Conservation (phyloP, 2,888 invertebrate species). For the Sinopyrophorus schimmeli region DNA sequence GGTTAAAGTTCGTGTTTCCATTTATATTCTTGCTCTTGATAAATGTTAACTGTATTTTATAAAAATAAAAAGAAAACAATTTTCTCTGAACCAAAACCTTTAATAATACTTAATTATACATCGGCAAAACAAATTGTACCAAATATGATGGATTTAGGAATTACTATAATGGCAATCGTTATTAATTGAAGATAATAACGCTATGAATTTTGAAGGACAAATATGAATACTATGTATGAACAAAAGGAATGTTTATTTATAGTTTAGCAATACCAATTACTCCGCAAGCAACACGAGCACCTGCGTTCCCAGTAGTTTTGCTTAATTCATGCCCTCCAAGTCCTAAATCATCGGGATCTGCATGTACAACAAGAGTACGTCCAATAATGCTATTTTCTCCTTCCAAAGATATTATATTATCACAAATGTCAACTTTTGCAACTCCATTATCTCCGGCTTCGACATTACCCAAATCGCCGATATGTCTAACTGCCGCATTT, state of each 20-base stretch:
- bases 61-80: too few relatives aligned
- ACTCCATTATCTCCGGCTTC: conserved; percentile 65
- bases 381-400: conserved; percentile 81
- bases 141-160: too few relatives aligned
- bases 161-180: too few relatives aligned
- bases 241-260: conserved; percentile 25
- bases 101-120: too few relatives aligned
- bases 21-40: too few relatives aligned
- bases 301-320: conserved; percentile 93
- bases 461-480: conserved; percentile 90
- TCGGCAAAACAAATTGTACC: too few relatives aligned
- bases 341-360: conserved; percentile 93
- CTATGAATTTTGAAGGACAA: too few relatives aligned
- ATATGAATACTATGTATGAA: too few relatives aligned
- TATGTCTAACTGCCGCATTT: conserved; percentile 71
- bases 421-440: conserved; percentile 67
- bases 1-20: too few relatives aligned
- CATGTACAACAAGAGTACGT: conserved; percentile 87
- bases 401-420: conserved; percentile 65
- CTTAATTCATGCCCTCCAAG: conserved; percentile 89
- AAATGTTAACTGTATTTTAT: too few relatives aligned
- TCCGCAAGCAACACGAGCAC: conserved; percentile 85
- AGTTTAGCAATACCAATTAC: conserved; percentile 71
- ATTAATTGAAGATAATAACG: too few relatives aligned
- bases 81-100: too few relatives aligned